phyloP scores from a whole-genome alignment of 1,140 invertebrate species.

The Lepidostoma basale region DNA sequence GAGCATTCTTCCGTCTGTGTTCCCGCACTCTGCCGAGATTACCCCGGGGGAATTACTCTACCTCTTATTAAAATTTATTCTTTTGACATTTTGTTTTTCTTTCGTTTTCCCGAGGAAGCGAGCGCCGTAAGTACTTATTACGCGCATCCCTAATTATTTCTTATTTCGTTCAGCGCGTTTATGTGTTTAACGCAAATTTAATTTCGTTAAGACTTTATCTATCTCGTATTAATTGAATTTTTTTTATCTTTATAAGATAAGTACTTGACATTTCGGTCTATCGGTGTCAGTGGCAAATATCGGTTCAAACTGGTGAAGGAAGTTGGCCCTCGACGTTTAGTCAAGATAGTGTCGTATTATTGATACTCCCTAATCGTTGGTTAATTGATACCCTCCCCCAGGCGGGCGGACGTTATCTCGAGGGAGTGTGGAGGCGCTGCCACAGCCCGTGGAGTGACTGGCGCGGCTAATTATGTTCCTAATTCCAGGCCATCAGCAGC shows the following conservation, averaged over 20 bases:
- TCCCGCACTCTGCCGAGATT: not conserved
- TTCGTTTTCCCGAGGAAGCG: not conserved
- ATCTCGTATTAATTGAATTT: too few species aligned
- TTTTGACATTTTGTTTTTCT: too few species aligned
- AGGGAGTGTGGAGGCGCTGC: not conserved
- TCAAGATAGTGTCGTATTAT: not conserved
- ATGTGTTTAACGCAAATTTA: too few species aligned
- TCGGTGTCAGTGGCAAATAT: too few species aligned
- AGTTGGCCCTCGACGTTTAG: not conserved
- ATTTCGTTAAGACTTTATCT: too few species aligned
- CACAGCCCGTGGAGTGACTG: not conserved
- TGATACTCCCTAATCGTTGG: not conserved
- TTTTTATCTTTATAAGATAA: too few species aligned
- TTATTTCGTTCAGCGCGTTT: too few species aligned
- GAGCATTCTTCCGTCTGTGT: not conserved
- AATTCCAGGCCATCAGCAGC: too few species aligned
- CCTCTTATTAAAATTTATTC: not conserved
- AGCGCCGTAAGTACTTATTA: too few species aligned
- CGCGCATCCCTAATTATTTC: not conserved
- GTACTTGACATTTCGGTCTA: too few species aligned
- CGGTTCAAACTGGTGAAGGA: too few species aligned
- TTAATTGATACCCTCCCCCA: constrained; percentile 2
- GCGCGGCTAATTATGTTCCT: too few species aligned
- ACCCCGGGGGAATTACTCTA: not conserved
- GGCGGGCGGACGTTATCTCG: not conserved